These are phyloP conservation scores for Cyphomyrus plagiostoma DNA, from an alignment of 2,113 vertebrate species.

Conservation along the genomic window DNA sequence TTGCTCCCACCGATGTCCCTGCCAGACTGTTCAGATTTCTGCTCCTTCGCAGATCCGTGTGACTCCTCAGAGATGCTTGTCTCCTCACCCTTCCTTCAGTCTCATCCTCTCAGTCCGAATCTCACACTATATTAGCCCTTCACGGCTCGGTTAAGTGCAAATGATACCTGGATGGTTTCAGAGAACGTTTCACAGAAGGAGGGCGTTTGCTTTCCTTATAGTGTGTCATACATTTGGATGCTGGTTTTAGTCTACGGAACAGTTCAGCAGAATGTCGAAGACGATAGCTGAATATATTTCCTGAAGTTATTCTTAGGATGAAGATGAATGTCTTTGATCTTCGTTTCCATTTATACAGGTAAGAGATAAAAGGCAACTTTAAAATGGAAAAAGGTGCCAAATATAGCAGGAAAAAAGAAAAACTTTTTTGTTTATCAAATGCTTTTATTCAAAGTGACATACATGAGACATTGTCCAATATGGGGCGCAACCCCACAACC, in stretches of 20 bases:
- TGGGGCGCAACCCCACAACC: background rate
- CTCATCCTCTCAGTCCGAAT: conserved; percentile 34
- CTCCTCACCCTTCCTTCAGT: conserved; percentile 35
- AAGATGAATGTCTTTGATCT: conserved; percentile 40
- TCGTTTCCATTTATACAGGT: conserved; percentile 24
- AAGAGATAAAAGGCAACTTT: conserved; percentile 28
- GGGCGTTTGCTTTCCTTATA: background rate
- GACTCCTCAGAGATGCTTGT: background rate
- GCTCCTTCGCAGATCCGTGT: background rate
- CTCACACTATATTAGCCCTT: background rate
- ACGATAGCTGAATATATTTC: conserved; percentile 21
- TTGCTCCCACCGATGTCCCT: background rate
- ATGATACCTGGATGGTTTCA: background rate
- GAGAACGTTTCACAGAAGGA: background rate
- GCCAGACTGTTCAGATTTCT: too few species aligned
- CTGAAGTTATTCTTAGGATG: conserved; percentile 29
- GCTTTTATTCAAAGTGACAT: background rate
- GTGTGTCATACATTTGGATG: background rate
- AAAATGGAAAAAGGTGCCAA: background rate
- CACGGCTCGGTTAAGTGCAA: background rate
- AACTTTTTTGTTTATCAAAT: background rate
- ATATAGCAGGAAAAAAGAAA: conserved; percentile 14
- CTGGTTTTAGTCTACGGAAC: background rate
- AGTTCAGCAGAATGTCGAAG: conserved; percentile 24
- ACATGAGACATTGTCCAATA: background rate